These are phyloP conservation scores for Pelvicachromis taeniatus DNA, from an alignment of 2,113 vertebrate species.

Conservation along the genomic window DNA sequence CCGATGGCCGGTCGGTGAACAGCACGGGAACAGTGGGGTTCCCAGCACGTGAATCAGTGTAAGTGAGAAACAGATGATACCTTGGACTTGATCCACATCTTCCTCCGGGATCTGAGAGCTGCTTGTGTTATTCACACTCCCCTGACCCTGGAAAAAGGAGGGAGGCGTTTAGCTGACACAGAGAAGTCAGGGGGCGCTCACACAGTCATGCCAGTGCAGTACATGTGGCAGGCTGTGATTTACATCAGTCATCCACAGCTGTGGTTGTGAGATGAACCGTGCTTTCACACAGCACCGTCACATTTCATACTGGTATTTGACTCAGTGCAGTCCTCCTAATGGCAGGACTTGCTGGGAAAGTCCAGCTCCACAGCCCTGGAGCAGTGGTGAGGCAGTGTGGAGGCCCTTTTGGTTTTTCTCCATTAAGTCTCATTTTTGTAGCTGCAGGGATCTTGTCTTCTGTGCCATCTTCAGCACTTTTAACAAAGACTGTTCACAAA, in stretches of 20 bases:
- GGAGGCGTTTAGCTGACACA: slow-evolving; percentile 13
- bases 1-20: not conserved
- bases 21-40: not conserved
- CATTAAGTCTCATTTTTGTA: not conserved
- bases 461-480: too few species aligned
- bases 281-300: not conserved
- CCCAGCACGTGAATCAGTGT: not conserved
- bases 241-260: not conserved
- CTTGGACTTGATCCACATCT: not conserved
- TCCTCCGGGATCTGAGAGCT: not conserved
- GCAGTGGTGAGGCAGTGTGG: not conserved
- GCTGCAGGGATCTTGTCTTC: not conserved
- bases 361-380: not conserved
- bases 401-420: not conserved
- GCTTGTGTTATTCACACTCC: not conserved
- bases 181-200: not conserved
- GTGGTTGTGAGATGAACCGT: not conserved
- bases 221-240: too few species aligned
- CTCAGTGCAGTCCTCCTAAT: not conserved
- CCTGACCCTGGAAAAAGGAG: slow-evolving; percentile 32
- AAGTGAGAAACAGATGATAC: not conserved
- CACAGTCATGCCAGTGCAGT: not conserved
- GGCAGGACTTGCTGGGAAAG: not conserved
- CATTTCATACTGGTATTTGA: not conserved
- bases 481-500: not conserved